Percentiles rank a stretch among this genome's conserved stretches.
Conservation (phyloP, 2,113 vertebrate species). For the Clinocottus analis region DNA sequence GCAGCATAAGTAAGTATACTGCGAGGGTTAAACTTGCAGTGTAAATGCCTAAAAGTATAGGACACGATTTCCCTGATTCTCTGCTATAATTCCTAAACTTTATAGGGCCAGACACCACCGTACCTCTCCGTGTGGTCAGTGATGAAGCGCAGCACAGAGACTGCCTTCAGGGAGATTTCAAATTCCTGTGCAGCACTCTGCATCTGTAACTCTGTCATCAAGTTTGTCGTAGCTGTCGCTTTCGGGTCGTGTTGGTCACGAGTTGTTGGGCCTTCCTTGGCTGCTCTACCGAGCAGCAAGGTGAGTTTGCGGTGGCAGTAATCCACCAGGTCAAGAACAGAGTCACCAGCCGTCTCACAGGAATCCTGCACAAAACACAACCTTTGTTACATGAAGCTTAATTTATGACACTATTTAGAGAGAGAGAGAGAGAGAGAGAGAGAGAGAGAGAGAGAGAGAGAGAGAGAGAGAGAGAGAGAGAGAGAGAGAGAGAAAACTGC, state of each 20-base stretch:
- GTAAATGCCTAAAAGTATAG: background rate
- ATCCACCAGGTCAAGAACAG: constrained; percentile 92
- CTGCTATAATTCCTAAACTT: background rate
- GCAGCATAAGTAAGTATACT: background rate
- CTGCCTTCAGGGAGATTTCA: constrained; percentile 92
- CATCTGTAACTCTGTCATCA: constrained; percentile 87
- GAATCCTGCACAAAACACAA: constrained; percentile 85
- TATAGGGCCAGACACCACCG: background rate
- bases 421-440: background rate
- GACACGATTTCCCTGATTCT: background rate
- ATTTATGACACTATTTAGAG: background rate
- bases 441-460: background rate
- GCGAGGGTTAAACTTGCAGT: background rate
- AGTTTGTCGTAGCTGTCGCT: constrained; percentile 66
- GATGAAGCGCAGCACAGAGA: constrained; percentile 93
- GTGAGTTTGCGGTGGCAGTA: constrained; percentile 95
- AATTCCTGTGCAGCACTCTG: constrained; percentile 89
- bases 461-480: background rate
- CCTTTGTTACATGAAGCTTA: background rate
- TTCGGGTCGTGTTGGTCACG: constrained; percentile 25
- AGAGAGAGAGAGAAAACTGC: background rate
- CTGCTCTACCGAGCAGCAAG: constrained; percentile 80
- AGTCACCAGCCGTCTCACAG: constrained; percentile 90
- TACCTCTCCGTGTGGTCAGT: constrained; percentile 92
- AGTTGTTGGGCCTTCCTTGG: constrained; percentile 22